These are phyloP conservation scores for Mythimna lalbum DNA, from an alignment of 2,888 invertebrate species.

Conservation along the genomic window DNA sequence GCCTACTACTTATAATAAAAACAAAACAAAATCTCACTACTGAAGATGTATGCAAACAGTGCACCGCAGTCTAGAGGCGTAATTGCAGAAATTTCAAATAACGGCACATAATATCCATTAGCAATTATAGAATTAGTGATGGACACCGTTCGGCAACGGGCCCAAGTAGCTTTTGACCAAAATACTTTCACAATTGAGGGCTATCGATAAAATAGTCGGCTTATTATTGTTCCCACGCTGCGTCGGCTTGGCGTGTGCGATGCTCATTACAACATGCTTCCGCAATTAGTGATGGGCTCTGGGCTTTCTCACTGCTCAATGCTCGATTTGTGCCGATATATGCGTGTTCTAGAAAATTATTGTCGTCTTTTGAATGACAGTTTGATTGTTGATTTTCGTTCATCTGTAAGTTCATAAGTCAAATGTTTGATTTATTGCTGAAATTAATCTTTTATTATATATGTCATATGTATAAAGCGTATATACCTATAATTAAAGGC, in stretches of 20 bases:
- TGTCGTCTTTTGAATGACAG: neutral
- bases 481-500: too few species aligned
- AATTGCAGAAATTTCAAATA: conserved; percentile 57
- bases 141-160: conserved; percentile 45
- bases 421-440: too few species aligned
- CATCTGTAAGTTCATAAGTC: neutral
- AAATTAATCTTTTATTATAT: too few species aligned
- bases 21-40: neutral
- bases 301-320: conserved; percentile 75
- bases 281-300: conserved; percentile 83
- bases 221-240: conserved; percentile 73
- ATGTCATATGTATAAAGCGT: too few species aligned
- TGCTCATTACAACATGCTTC: conserved; percentile 84
- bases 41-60: conserved; percentile 36
- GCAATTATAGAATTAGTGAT: conserved; percentile 60
- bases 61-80: conserved; percentile 26
- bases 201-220: conserved; percentile 64
- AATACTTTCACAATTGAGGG: conserved; percentile 65
- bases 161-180: conserved; percentile 62
- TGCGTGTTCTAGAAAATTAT: conserved; percentile 29
- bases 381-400: conserved; percentile 5
- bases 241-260: conserved; percentile 81
- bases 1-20: neutral
- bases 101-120: conserved; percentile 52
- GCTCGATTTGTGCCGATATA: conserved; percentile 56